A percentile compares a stretch with the other conserved stretches of the same genome.
Conservation (phyloP, 2,797 vertebrate species). For the Potorous gilbertii region DNA sequence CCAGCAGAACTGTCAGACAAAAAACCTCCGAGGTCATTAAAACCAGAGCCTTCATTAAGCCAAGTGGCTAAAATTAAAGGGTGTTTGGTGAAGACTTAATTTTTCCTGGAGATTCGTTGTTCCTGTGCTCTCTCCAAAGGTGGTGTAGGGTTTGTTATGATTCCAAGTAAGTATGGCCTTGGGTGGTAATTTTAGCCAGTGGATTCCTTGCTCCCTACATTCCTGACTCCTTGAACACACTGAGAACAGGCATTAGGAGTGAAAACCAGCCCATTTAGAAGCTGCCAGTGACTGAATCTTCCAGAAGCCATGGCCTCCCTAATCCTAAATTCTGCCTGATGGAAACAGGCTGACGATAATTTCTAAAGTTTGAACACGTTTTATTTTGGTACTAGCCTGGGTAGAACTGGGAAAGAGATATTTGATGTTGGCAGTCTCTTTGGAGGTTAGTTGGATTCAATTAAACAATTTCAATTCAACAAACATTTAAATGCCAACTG, state of each 20-base stretch:
- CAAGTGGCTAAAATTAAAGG: constrained; percentile 65
- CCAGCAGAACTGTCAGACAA: constrained; percentile 72
- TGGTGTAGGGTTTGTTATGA: background rate
- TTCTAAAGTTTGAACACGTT: background rate
- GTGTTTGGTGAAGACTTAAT: constrained; percentile 68
- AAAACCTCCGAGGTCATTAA: constrained; percentile 71
- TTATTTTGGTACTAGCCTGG: background rate
- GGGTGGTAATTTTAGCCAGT: background rate
- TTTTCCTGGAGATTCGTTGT: constrained; percentile 70
- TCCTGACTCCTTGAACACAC: background rate
- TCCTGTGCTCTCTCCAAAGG: constrained; percentile 57
- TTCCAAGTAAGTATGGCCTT: background rate
- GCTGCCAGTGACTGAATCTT: background rate
- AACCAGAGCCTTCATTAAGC: constrained; percentile 60
- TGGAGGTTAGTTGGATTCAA: background rate
- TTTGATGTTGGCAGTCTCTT: background rate
- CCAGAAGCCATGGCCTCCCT: background rate
- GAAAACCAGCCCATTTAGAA: background rate
- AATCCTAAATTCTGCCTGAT: background rate
- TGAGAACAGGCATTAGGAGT: background rate
- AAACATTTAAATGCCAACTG: background rate
- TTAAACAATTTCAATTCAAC: background rate
- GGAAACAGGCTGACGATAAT: rapidly evolving
- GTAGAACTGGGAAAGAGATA: rapidly evolving
- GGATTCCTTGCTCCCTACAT: background rate